Percentiles rank a stretch among this genome's conserved stretches.
phyloP scores from a whole-genome alignment of 1,140 invertebrate genomes.

The Euglossa dilemma region DNA sequence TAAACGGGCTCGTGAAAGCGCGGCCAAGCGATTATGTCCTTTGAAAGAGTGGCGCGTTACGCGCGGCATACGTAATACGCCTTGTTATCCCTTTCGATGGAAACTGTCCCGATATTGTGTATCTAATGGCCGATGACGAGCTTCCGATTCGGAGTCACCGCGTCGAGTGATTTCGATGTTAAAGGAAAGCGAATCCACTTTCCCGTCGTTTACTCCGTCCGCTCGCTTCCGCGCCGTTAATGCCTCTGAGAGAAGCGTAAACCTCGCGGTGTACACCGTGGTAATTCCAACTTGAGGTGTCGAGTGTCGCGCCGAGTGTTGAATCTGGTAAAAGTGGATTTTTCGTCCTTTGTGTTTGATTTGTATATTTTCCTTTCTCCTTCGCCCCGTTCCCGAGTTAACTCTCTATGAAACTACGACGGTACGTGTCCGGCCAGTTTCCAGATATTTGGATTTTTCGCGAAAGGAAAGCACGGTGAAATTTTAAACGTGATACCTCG shows the following conservation, averaged over 20 bases:
- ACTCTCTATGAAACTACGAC: too few species aligned
- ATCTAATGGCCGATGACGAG: neutral
- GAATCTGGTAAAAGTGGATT: neutral
- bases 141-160: neutral
- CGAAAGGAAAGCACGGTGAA: too few species aligned
- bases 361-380: too few species aligned
- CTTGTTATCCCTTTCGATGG: neutral
- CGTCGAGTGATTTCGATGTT: neutral
- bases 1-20: slow-evolving; percentile 28
- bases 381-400: too few species aligned
- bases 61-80: neutral
- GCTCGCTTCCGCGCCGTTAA: neutral
- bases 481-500: too few species aligned
- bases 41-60: slow-evolving; percentile 7
- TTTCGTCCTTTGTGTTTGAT: neutral
- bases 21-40: slow-evolving; percentile 24
- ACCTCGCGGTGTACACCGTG: neutral
- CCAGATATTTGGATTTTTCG: too few species aligned
- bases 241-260: neutral
- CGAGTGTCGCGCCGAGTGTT: too few species aligned
- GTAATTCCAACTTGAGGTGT: neutral
- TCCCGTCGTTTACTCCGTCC: too few species aligned
- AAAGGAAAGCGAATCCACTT: neutral
- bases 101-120: neutral
- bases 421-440: too few species aligned